These are phyloP conservation scores for Meandrina meandrites DNA, from an alignment of 92 coral and sea anemone species.

Conservation along the genomic window DNA sequence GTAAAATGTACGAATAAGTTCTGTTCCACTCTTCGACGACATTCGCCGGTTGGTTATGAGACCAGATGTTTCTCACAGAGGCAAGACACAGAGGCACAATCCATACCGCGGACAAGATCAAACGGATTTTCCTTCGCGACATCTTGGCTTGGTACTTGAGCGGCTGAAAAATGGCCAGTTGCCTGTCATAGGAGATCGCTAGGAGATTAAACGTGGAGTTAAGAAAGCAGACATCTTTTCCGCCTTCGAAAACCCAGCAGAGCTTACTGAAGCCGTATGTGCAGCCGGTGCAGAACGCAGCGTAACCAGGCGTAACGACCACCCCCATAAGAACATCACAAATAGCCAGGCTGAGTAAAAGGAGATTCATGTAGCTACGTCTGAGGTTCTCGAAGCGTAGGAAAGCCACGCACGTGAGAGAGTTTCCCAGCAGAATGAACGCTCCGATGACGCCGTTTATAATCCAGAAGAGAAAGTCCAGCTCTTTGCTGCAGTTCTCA, in stretches of 20 bases:
- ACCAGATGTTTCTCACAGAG: constrained; percentile 52
- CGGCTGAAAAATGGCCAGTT: constrained; percentile 76
- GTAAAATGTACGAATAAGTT: constrained; percentile 47
- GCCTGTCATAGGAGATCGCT: constrained; percentile 70
- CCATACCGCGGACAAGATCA: constrained; percentile 54
- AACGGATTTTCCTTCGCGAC: constrained; percentile 41
- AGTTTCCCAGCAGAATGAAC: constrained; percentile 57
- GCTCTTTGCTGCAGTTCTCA: constrained; percentile 36
- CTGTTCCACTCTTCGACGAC: constrained; percentile 38
- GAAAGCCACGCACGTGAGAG: constrained; percentile 73
- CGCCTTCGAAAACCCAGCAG: constrained; percentile 70
- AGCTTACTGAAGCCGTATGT: constrained; percentile 12
- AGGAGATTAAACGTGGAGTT: constrained; percentile 65
- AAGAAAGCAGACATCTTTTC: constrained; percentile 59
- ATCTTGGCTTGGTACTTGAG: constrained; percentile 59
- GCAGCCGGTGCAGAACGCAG: constrained; percentile 67
- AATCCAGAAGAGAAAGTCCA: constrained; percentile 60
- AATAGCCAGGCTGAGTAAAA: constrained; percentile 67
- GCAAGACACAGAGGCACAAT: constrained; percentile 49
- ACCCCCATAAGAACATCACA: constrained; percentile 64
- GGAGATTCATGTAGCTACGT: constrained; percentile 58
- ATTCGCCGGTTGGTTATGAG: constrained; percentile 27
- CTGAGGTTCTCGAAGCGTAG: constrained; percentile 63
- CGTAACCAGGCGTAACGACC: constrained; percentile 66
- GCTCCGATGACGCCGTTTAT: constrained; percentile 58